Evolutionary conservation across 2,113 vertebrate genomes (phyloP).

Genomic region (Ursus arctos): DNA sequence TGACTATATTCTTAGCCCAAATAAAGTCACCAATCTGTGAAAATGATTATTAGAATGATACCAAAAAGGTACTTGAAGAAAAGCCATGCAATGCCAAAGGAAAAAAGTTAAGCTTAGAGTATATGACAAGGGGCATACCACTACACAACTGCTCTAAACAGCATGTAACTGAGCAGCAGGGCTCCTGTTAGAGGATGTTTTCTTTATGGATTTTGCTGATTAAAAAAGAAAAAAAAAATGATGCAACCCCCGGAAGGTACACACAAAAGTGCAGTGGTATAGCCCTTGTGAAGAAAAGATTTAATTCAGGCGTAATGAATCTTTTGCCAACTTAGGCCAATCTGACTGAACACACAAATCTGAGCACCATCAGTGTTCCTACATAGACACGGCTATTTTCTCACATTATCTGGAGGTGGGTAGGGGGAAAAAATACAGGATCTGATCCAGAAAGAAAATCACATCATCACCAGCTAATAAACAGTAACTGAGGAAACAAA

Average conservation of each 20-base stretch:
- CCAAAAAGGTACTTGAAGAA: slow-evolving; percentile 76
- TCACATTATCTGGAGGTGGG: slow-evolving; percentile 79
- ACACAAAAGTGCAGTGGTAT: slow-evolving; percentile 79
- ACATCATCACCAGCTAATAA: slow-evolving; percentile 78
- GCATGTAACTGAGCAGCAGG: neutral
- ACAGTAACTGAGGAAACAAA: slow-evolving; percentile 81
- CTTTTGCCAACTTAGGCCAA: slow-evolving; percentile 80
- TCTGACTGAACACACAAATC: slow-evolving; percentile 73
- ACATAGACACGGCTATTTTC: slow-evolving; percentile 81
- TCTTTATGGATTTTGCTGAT: slow-evolving; percentile 46
- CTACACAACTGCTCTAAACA: slow-evolving; percentile 77
- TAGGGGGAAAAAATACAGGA: slow-evolving; percentile 62
- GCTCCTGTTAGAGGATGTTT: slow-evolving; percentile 28
- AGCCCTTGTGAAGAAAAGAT: slow-evolving; percentile 87
- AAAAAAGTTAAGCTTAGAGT: slow-evolving; percentile 81
- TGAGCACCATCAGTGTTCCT: slow-evolving; percentile 82
- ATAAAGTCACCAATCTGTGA: slow-evolving; percentile 83
- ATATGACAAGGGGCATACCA: slow-evolving; percentile 81
- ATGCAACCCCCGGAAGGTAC: slow-evolving; percentile 65
- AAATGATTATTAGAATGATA: slow-evolving; percentile 84
- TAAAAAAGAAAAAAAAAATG: slow-evolving; percentile 35
- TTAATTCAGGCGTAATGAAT: slow-evolving; percentile 78
- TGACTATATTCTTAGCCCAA: slow-evolving; percentile 81
- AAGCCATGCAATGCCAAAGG: slow-evolving; percentile 87
- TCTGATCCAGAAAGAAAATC: slow-evolving; percentile 85